Evolutionary conservation across 2,888 invertebrate genomes (phyloP).

Genomic region (Glaucopsyche alexis): DNA sequence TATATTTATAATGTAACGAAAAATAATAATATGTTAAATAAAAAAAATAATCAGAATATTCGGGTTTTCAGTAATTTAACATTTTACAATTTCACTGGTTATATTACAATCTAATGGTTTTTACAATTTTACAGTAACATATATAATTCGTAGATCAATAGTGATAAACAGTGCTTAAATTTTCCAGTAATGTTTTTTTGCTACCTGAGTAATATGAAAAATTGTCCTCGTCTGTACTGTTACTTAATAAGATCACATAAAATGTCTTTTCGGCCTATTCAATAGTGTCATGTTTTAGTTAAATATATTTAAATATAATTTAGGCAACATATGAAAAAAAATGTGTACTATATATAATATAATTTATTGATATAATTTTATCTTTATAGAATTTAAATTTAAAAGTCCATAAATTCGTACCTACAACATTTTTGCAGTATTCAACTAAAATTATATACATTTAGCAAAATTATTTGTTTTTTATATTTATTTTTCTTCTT

Average conservation of each 20-base stretch:
- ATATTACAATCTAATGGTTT: no score
- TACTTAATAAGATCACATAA: not conserved
- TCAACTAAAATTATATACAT: not conserved
- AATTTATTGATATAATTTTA: not conserved
- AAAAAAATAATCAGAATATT: no score
- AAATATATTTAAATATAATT: not conserved
- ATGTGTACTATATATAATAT: no score
- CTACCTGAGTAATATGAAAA: not conserved
- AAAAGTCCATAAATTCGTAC: not conserved
- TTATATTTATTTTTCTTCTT: not conserved
- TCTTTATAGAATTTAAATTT: not conserved
- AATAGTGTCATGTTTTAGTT: slow-evolving; percentile 12
- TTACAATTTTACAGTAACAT: no score
- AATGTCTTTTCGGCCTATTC: not conserved
- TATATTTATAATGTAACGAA: no score
- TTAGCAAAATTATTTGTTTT: not conserved
- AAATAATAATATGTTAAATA: no score
- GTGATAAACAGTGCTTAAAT: not conserved
- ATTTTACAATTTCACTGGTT: no score
- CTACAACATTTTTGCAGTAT: not conserved
- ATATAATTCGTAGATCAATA: no score
- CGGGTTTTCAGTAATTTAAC: no score
- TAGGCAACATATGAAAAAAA: not conserved
- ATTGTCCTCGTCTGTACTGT: not conserved
- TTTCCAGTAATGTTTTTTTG: not conserved